phyloP scores from a whole-genome alignment of 2,113 vertebrate genomes.

The Eublepharis macularius region DNA sequence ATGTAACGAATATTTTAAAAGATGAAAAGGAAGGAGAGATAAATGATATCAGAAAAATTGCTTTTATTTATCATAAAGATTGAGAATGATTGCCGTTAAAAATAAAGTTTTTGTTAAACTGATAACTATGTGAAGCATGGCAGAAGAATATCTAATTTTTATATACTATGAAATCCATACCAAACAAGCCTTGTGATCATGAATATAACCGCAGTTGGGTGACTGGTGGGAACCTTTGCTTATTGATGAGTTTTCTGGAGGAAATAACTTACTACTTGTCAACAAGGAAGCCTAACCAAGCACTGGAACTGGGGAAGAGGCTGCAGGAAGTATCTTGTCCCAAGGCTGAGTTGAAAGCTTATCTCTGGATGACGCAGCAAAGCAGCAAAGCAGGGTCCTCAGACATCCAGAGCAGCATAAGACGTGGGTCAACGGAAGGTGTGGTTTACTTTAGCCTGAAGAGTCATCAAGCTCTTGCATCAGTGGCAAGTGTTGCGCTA shows the following conservation, averaged over 20 bases:
- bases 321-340: neutral
- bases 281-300: neutral
- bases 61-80: neutral
- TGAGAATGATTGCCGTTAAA: no score
- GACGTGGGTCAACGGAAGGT: neutral
- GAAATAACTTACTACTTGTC: neutral
- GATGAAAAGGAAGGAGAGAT: neutral
- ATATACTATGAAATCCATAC: neutral
- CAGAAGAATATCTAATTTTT: neutral
- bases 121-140: neutral
- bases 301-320: neutral
- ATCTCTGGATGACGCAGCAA: neutral
- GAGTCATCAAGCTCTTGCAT: neutral
- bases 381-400: neutral
- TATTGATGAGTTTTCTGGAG: neutral
- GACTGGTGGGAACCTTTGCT: neutral
- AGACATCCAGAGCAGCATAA: neutral
- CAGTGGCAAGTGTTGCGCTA: neutral
- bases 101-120: neutral
- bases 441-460: no score
- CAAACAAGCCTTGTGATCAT: neutral
- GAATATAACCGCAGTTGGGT: neutral
- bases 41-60: neutral
- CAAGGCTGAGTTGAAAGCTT: neutral
- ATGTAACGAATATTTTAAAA: neutral